Evolutionary conservation across 2,113 vertebrate species (phyloP).

Genomic region (Oryzias celebensis): DNA sequence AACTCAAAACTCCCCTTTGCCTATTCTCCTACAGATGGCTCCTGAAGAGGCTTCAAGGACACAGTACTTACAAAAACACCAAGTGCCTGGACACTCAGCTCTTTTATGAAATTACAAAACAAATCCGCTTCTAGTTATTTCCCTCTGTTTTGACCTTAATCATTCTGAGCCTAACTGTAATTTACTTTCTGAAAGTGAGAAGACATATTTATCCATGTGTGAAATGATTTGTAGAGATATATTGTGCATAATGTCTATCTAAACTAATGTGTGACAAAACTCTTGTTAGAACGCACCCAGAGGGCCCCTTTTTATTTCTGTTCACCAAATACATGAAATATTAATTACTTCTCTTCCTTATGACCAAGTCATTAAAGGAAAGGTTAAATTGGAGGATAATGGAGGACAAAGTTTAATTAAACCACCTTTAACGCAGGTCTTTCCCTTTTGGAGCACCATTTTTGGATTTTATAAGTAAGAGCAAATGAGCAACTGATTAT

Average conservation of each 20-base stretch:
- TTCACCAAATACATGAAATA: constrained; percentile 33
- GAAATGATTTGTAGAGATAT: too few relatives aligned
- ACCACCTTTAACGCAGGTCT: constrained; percentile 33
- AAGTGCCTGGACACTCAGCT: constrained; percentile 27
- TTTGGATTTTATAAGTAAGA: constrained; percentile 22
- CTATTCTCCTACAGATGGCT: constrained; percentile 50
- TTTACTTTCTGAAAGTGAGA: neutral
- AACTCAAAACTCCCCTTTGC: constrained; percentile 47
- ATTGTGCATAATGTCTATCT: too few relatives aligned
- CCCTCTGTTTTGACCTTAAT: constrained; percentile 6
- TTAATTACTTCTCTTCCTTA: constrained; percentile 47
- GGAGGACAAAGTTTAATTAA: constrained; percentile 50
- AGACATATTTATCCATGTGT: neutral
- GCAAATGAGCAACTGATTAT: constrained; percentile 27
- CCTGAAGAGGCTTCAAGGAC: constrained; percentile 54
- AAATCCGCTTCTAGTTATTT: constrained; percentile 20
- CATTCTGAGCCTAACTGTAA: constrained; percentile 1
- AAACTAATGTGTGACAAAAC: neutral
- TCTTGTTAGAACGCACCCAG: constrained; percentile 11
- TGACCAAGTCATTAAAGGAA: constrained; percentile 46
- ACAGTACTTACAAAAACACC: constrained; percentile 6
- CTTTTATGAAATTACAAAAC: constrained; percentile 35
- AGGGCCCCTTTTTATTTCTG: constrained; percentile 19
- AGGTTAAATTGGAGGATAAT: constrained; percentile 47
- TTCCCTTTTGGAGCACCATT: constrained; percentile 29